Evolutionary conservation across 1,140 invertebrate species (phyloP), one percentile per base, ranked within the genome.

Genomic region (Platyscapa corneri): DNA sequence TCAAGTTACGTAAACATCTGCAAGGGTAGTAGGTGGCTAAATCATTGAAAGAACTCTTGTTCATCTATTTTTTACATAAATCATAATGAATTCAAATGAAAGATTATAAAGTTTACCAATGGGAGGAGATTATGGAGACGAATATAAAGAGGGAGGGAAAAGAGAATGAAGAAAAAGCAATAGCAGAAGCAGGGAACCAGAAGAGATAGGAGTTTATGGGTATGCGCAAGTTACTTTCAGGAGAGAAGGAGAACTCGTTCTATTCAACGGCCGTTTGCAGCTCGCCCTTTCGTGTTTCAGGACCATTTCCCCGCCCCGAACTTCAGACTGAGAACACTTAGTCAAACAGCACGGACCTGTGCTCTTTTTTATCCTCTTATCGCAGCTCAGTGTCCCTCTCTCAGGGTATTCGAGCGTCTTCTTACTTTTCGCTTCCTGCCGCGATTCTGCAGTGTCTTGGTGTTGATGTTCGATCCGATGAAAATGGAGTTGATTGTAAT

Each of bases 201-300:
- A 23, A 32, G 42, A 56, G 80, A 82, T 74, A 34, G 27, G 46
- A 74, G 64, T 81, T 81, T 81, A 81, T 42, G 78, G 34, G 77
- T 64, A 64, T 79, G 46, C 60, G 67, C 46, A 42, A 23, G 79
- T 39, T 64, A 39, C 32, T 64, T 64, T 18, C 27, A 70, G 14
- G 27, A 27, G 23, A 27, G 23, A 60, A 10, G 64, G 65, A 46
- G 37, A 80, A 70, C 39, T 46, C 46, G 67, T 82, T 75, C 49
- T 10, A 6, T 18, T 30, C 67, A 3, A 0, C 30, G 70, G 3
- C 42, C 70, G 70, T 39, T 72, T 34, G 37, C n/a, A 34, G n/a
- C 67, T 82, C 67, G 80, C 67, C 80, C 80, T 65, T 75, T 83
- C 81, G 53, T 83, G 81, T 83, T 42, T 46, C 32, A 42, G 53